Evolutionary conservation across 1,140 invertebrate genomes (phyloP), one percentile per base, ranked within the genome.

Genomic region (Drosophila sucinea): DNA sequence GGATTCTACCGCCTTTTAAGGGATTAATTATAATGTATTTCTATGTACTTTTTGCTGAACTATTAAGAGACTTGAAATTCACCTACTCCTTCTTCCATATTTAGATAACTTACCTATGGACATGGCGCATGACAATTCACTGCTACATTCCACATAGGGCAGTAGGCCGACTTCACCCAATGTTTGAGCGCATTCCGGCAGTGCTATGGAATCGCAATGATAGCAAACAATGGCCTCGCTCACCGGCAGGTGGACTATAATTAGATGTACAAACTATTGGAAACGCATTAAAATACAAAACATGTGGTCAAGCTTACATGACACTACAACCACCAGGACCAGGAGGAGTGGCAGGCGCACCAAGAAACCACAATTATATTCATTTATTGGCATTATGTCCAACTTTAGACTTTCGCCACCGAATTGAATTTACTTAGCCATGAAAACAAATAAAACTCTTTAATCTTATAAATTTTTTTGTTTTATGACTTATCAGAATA

Each of bases 191-290:
- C 89, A 91, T 60, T 81, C 81, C 35, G 79, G 75, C 57, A 86
- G 38, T 3, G 81, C 73, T 41, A 91, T 79, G n/a, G 90, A 91
- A 67, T 91, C 89, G 67, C 90, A 91, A 60, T 81, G 80, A 61
- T 90, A 91, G 68, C 90, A 91, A 23, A 90, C 73, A 73, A 91
- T 91, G 25, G 68, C 90, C 57, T 35, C 30, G 40, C 11, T 23
- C 2, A 44, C 60, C 10, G 29, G 38, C 47, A 65, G 8, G 8
- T 23, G 30, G 33, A 51, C 83, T 85, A 73, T 72, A 25, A 62
- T 69, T 76, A 61, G 7, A 70, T 57, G 41, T 32, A n/a, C 56
- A 44, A 27, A 11, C 23, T 70, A 69, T 79, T 77, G 73, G 65
- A 69, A 77, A 81, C 17, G 47, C 70, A 81, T 65, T 82, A 58